Evolutionary conservation across 2,888 invertebrate species (phyloP).

Genomic region (Ophraella communa): DNA sequence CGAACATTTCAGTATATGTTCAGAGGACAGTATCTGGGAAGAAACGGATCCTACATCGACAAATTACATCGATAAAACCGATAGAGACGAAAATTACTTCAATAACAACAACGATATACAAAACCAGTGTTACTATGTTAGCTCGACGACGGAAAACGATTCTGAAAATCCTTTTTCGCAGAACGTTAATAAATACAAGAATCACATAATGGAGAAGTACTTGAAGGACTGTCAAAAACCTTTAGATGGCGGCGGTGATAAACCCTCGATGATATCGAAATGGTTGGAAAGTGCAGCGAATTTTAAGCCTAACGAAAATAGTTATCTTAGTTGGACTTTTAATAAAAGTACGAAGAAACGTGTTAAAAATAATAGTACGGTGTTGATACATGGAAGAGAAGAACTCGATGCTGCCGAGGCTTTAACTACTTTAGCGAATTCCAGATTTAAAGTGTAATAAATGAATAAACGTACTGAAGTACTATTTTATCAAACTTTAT

Average conservation of each 20-base stretch:
- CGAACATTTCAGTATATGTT: conserved; percentile 80
- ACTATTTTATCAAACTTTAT: too few relatives aligned
- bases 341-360: conserved; percentile 52
- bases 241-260: conserved; percentile 44
- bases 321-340: conserved; percentile 71
- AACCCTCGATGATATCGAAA: conserved; percentile 71
- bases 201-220: conserved; percentile 68
- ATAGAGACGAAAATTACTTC: conserved; percentile 54
- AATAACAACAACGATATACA: conserved; percentile 43
- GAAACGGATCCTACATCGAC: conserved; percentile 63
- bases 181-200: conserved; percentile 63
- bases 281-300: conserved; percentile 79
- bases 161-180: conserved; percentile 53
- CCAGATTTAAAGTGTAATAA: conserved; percentile 34
- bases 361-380: conserved; percentile 41
- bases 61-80: conserved; percentile 34
- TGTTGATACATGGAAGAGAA: conserved; percentile 66
- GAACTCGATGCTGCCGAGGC: conserved; percentile 81
- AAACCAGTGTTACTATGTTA: conserved; percentile 58
- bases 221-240: conserved; percentile 60
- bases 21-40: conserved; percentile 81
- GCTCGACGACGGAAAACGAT: conserved; percentile 58
- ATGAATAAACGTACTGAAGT: too few relatives aligned
- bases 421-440: conserved; percentile 69
- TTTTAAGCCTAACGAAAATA: conserved; percentile 75